phyloP scores from a whole-genome alignment of 2,888 invertebrate species.

The Ischnus inquisitorius region DNA sequence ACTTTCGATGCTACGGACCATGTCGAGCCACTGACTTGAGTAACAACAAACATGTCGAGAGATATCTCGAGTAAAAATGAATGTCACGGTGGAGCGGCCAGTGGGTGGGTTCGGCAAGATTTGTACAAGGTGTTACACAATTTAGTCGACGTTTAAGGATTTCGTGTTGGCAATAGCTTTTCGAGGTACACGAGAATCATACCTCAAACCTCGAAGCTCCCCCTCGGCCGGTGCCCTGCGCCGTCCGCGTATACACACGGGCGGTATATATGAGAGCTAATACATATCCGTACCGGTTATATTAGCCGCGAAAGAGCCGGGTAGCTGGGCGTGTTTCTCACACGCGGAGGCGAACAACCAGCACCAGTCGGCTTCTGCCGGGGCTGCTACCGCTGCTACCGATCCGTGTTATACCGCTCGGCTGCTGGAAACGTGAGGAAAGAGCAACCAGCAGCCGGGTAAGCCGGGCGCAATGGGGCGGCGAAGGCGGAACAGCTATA shows the following conservation, averaged over 20 bases:
- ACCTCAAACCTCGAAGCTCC: conserved; percentile 16
- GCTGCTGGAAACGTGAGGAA: conserved; percentile 64
- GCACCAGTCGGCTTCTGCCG: neutral
- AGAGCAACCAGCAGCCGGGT: conserved; percentile 53
- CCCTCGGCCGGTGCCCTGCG: neutral
- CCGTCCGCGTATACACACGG: neutral
- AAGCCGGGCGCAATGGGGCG: conserved; percentile 22
- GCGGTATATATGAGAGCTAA: conserved; percentile 17
- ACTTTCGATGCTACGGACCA: neutral
- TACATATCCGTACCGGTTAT: conserved; percentile 59
- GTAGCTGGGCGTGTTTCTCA: conserved; percentile 68
- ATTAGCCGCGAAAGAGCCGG: conserved; percentile 68
- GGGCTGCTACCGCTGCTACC: conserved; percentile 26
- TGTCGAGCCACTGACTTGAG: neutral
- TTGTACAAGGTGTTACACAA: conserved; percentile 69
- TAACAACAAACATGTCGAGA: neutral
- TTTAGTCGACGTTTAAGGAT: conserved; percentile 71
- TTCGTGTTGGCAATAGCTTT: conserved; percentile 62
- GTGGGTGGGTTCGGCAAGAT: conserved; percentile 46
- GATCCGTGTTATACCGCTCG: neutral
- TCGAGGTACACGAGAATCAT: conserved; percentile 42
- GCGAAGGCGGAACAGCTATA: conserved; percentile 38
- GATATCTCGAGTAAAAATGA: neutral
- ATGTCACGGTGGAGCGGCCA: neutral
- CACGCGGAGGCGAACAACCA: conserved; percentile 52